Conservation (phyloP, 2,113 vertebrate species). For the Carassius gibelio region DNA sequence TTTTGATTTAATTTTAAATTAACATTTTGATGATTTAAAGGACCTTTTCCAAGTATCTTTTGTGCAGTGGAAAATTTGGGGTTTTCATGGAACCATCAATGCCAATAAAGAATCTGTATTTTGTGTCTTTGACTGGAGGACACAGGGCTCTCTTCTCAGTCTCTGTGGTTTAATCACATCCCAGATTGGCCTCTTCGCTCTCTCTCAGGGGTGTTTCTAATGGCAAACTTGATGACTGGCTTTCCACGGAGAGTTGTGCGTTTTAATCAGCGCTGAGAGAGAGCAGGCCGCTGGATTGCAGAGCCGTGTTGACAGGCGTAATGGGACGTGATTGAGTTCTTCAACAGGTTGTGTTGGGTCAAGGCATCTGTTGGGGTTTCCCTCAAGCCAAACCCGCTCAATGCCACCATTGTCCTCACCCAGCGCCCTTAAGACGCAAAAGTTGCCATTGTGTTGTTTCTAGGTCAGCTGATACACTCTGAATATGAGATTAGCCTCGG, state of each 20-base stretch:
- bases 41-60: no score
- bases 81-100: no score
- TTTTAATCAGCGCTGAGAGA: constrained; percentile 17
- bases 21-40: no score
- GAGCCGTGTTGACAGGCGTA: constrained; percentile 30
- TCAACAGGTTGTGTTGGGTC: constrained; percentile 45
- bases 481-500: constrained; percentile 45
- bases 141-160: no score
- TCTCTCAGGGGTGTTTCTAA: background rate
- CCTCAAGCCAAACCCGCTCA: constrained; percentile 52
- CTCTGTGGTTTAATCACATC: constrained; percentile 28
- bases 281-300: background rate
- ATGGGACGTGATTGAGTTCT: constrained; percentile 41
- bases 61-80: no score
- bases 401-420: constrained; percentile 63
- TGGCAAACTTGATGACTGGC: constrained; percentile 12
- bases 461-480: constrained; percentile 67
- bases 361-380: constrained; percentile 43
- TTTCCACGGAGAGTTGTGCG: background rate
- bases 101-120: no score
- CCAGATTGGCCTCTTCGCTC: constrained; percentile 7
- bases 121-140: background rate
- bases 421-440: constrained; percentile 59
- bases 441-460: constrained; percentile 70
- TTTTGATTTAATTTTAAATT: no score